Conservation (phyloP, 2,888 invertebrate genomes). For the Drosophila anceps region DNA sequence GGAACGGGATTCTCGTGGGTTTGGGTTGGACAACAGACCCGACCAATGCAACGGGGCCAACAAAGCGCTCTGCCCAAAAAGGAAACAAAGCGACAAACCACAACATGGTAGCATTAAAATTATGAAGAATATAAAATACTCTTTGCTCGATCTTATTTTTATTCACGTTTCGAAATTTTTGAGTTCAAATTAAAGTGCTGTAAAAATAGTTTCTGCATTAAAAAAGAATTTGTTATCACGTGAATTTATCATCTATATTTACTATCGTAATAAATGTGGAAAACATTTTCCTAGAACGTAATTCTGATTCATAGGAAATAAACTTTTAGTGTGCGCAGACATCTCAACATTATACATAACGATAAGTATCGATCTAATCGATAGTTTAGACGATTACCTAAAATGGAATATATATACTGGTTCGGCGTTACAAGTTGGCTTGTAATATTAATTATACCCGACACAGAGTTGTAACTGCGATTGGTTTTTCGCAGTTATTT, state of each 20-base stretch:
- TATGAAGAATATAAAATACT: constrained; percentile 33
- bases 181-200: neutral
- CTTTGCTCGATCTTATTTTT: constrained; percentile 12
- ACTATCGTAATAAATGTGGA: too few species aligned
- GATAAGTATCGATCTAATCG: neutral
- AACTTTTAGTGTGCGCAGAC: neutral
- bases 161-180: neutral
- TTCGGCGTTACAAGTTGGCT: neutral
- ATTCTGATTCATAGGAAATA: neutral
- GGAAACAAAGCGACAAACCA: constrained; percentile 46
- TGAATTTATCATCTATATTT: too few species aligned
- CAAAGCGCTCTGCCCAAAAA: constrained; percentile 73
- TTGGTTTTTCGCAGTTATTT: constrained; percentile 69
- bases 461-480: constrained; percentile 33
- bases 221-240: too few species aligned
- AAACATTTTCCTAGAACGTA: too few species aligned
- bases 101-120: neutral
- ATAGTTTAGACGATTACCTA: neutral
- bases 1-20: constrained; percentile 60
- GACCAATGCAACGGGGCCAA: constrained; percentile 59
- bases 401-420: neutral
- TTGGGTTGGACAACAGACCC: constrained; percentile 56
- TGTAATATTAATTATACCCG: neutral
- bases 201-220: too few species aligned
- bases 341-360: neutral